Evolutionary conservation across 2,797 vertebrate species (phyloP).

Genomic region (Prionace glauca): DNA sequence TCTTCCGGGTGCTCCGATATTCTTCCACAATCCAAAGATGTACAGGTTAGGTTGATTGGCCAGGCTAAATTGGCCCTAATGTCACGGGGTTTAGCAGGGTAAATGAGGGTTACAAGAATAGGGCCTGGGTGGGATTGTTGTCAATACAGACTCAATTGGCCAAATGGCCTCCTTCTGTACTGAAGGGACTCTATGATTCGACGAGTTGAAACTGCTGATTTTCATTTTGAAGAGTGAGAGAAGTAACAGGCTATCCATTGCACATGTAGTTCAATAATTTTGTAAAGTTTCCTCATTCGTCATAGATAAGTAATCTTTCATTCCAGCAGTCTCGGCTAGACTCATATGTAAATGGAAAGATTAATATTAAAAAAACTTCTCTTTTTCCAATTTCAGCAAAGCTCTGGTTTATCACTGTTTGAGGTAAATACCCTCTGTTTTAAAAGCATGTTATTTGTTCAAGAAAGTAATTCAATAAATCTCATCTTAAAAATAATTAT

Average conservation of each 20-base stretch:
- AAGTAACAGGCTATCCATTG: not conserved
- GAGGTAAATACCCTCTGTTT: not conserved
- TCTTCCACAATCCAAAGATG: too few species aligned
- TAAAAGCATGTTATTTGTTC: not conserved
- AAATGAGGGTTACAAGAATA: too few species aligned
- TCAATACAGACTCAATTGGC: too few species aligned
- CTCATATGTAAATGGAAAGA: not conserved
- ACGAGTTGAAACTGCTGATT: not conserved
- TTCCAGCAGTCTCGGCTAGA: not conserved
- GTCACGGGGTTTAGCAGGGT: too few species aligned
- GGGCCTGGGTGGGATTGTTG: too few species aligned
- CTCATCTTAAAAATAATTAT: not conserved
- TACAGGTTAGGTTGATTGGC: too few species aligned
- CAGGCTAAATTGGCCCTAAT: too few species aligned
- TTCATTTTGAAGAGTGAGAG: not conserved
- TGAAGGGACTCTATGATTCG: too few species aligned
- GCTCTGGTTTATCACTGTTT: not conserved
- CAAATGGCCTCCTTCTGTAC: too few species aligned
- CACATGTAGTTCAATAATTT: not conserved
- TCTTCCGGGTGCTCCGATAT: too few species aligned
- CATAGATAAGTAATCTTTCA: not conserved
- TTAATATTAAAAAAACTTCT: not conserved
- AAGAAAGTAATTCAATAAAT: not conserved
- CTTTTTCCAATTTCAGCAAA: not conserved
- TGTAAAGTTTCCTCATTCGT: not conserved